Conservation (phyloP, 1,140 invertebrate species). For the Camponotus floridanus region DNA sequence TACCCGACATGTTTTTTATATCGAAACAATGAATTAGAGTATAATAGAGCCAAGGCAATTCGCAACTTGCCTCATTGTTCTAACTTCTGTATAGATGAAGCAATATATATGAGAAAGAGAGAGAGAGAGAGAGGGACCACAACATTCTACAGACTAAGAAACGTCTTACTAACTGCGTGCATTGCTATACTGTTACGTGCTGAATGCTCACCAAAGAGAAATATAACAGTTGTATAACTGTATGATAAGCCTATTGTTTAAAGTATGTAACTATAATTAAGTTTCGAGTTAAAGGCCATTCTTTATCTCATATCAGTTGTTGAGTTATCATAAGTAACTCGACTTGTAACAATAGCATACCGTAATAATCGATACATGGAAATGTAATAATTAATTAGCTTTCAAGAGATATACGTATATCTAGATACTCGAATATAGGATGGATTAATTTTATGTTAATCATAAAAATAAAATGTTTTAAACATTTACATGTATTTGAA, state of each 20-base stretch:
- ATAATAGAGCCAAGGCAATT: constrained; percentile 37
- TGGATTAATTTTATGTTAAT: background rate
- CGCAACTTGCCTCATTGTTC: constrained; percentile 62
- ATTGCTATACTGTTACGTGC: constrained; percentile 60
- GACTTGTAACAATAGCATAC: background rate
- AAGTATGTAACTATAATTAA: constrained; percentile 72
- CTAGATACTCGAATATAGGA: background rate
- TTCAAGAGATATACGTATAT: background rate
- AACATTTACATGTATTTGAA: background rate
- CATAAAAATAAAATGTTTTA: background rate
- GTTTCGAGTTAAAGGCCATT: constrained; percentile 28
- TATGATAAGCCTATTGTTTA: constrained; percentile 73
- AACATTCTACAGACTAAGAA: constrained; percentile 60
- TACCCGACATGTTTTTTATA: constrained; percentile 32
- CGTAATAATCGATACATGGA: constrained; percentile 10
- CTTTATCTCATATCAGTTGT: background rate
- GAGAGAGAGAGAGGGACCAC: background rate
- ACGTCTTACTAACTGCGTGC: constrained; percentile 60
- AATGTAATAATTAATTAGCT: background rate
- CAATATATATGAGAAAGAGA: constrained; percentile 34
- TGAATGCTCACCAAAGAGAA: constrained; percentile 69
- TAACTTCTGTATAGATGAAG: constrained; percentile 61
- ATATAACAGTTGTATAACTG: constrained; percentile 61
- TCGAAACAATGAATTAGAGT: background rate
- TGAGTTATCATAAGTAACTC: constrained; percentile 18